These are phyloP conservation scores for Hypocryptadius cinnamomeus DNA, from an alignment of 2,113 vertebrate species.

Conservation along the genomic window DNA sequence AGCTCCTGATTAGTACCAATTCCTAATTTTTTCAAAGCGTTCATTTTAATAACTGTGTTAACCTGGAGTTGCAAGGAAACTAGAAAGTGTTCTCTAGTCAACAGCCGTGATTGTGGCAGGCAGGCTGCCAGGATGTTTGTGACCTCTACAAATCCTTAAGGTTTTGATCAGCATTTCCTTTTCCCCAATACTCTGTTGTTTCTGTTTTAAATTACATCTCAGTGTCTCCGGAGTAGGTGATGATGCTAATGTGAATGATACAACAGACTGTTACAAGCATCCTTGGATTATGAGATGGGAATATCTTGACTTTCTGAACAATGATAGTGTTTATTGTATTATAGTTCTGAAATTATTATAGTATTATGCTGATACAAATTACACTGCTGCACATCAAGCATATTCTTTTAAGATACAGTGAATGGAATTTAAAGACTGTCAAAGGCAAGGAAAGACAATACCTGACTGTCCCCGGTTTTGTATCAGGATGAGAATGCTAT, in stretches of 20 bases:
- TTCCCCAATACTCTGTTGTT: neutral
- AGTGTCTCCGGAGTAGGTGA: neutral
- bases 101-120: neutral
- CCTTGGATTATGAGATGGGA: neutral
- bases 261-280: conserved; percentile 35
- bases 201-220: conserved; percentile 25
- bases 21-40: neutral
- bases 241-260: conserved; percentile 22
- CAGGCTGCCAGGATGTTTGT: neutral
- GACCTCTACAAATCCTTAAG: neutral
- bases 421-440: neutral
- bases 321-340: neutral
- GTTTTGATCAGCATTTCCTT: conserved; percentile 5
- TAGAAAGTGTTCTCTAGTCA: neutral
- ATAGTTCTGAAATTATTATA: neutral
- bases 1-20: neutral
- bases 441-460: conserved; percentile 21
- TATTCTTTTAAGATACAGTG: neutral
- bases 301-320: conserved; percentile 17
- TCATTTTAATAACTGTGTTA: neutral
- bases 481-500: neutral
- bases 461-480: neutral
- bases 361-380: neutral
- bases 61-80: neutral
- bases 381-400: neutral